These are phyloP conservation scores for Hydriomena furcata DNA, from an alignment of 2,888 invertebrate genomes.

Conservation along the genomic window DNA sequence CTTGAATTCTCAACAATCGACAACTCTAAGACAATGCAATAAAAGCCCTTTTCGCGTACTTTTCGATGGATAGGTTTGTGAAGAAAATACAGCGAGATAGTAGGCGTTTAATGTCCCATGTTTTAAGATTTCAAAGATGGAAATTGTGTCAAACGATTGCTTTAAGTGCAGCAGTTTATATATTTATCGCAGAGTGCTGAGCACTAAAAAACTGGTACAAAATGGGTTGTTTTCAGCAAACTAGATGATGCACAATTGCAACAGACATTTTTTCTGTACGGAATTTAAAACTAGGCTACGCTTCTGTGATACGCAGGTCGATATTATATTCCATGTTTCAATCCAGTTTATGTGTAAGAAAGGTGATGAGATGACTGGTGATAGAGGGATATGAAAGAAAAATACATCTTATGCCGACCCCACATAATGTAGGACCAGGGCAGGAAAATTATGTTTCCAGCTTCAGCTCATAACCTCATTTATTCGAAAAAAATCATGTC, in stretches of 20 bases:
- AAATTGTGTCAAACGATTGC: constrained; percentile 44
- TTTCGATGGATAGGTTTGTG: constrained; percentile 13
- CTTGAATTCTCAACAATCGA: constrained; percentile 24
- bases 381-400: too few species aligned
- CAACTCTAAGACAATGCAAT: constrained; percentile 31
- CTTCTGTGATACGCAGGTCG: too few species aligned
- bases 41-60: constrained; percentile 19
- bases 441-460: too few species aligned
- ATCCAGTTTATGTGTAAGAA: too few species aligned
- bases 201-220: constrained; percentile 18
- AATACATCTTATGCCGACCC: too few species aligned
- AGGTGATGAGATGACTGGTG: too few species aligned
- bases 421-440: too few species aligned
- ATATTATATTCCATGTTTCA: too few species aligned
- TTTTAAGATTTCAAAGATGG: constrained; percentile 47
- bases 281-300: too few species aligned
- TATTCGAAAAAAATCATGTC: too few species aligned
- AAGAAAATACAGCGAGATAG: constrained; percentile 40
- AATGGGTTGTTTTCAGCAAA: constrained; percentile 1
- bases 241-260: not conserved
- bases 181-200: constrained; percentile 25
- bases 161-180: constrained; percentile 34
- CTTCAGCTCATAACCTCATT: too few species aligned
- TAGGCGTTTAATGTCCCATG: constrained; percentile 43
- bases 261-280: too few species aligned